Evolutionary conservation across 1,140 invertebrate genomes (phyloP).

Genomic region (Listronotus bonariensis): DNA sequence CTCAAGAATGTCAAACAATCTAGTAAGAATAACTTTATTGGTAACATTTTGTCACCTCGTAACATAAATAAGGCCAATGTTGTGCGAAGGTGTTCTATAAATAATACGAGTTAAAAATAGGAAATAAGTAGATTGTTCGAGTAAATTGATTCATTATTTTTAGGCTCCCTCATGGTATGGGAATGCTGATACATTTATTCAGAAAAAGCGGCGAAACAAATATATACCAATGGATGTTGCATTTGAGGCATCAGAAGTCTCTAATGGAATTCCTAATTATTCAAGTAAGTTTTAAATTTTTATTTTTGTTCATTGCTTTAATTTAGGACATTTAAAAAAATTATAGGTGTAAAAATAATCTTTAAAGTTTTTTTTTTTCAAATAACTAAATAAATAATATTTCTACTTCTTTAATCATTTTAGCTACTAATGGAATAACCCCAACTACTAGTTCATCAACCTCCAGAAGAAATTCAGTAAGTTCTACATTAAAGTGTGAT

Average conservation of each 20-base stretch:
- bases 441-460: slow-evolving; percentile 44
- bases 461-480: slow-evolving; percentile 49
- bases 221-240: slow-evolving; percentile 39
- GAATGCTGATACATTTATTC: slow-evolving; percentile 33
- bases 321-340: too few species aligned
- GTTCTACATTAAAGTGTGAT: slow-evolving; percentile 52
- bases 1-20: slow-evolving; percentile 47
- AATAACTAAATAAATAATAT: neutral
- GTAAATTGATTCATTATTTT: slow-evolving; percentile 35
- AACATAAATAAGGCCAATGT: slow-evolving; percentile 16
- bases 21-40: slow-evolving; percentile 45
- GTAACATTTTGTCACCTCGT: slow-evolving; percentile 8
- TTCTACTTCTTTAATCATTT: slow-evolving; percentile 11
- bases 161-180: slow-evolving; percentile 33
- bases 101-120: slow-evolving; percentile 41
- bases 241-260: slow-evolving; percentile 29
- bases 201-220: slow-evolving; percentile 36
- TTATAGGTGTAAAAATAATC: too few species aligned
- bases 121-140: slow-evolving; percentile 22
- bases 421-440: slow-evolving; percentile 41
- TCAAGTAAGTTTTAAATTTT: slow-evolving; percentile 24
- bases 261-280: slow-evolving; percentile 32
- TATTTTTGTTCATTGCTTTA: too few species aligned
- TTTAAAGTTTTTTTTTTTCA: too few species aligned
- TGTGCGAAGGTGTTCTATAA: slow-evolving; percentile 37